Evolutionary conservation across 2,888 invertebrate genomes (phyloP).

Genomic region (Oeneis ivallda): DNA sequence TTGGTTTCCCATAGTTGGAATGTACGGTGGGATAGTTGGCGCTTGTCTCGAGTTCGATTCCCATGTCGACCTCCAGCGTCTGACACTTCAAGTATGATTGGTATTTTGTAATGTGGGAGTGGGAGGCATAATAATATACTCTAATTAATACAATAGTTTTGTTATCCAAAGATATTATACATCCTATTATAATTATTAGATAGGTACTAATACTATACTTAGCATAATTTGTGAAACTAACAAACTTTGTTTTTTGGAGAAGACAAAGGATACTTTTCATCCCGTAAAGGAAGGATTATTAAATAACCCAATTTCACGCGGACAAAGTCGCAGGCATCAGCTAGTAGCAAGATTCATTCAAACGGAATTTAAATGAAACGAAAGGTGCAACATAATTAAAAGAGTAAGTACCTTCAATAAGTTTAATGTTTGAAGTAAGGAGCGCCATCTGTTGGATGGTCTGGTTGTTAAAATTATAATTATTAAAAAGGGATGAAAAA

Average conservation of each 20-base stretch:
- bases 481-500: not conserved
- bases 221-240: too few relatives aligned
- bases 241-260: too few relatives aligned
- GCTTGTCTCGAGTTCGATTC: conserved; percentile 49
- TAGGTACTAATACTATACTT: too few relatives aligned
- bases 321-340: too few relatives aligned
- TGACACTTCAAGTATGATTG: conserved; percentile 48
- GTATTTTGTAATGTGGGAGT: conserved; percentile 44
- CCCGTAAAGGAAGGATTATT: too few relatives aligned
- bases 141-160: too few relatives aligned
- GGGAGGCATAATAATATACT: not conserved
- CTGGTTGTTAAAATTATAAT: not conserved
- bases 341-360: not conserved
- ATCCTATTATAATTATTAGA: too few relatives aligned
- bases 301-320: too few relatives aligned
- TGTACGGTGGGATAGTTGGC: conserved; percentile 57
- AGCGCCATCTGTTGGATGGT: conserved; percentile 12
- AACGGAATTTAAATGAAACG: not conserved
- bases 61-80: conserved; percentile 58
- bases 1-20: conserved; percentile 65
- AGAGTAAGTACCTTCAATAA: too few relatives aligned
- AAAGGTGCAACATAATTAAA: not conserved
- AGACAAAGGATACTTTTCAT: too few relatives aligned
- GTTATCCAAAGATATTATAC: too few relatives aligned
- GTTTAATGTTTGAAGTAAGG: not conserved